A percentile compares a stretch with the other conserved stretches of the same genome.
These are phyloP conservation scores for Nomada ferruginata DNA, from an alignment of 2,888 invertebrate genomes.

Conservation along the genomic window DNA sequence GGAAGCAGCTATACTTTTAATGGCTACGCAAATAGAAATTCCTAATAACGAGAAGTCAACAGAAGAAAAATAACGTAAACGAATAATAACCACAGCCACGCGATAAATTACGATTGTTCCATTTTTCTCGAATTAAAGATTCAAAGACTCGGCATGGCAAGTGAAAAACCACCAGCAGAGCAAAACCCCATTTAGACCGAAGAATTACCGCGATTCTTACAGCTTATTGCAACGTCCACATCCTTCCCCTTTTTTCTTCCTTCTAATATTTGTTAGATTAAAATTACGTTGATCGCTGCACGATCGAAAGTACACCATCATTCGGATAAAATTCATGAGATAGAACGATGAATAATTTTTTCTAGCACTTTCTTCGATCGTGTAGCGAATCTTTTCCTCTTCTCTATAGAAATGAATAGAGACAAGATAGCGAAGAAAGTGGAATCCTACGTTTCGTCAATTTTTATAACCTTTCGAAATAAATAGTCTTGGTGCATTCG, in stretches of 20 bases:
- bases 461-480: not conserved
- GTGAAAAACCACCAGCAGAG: slow-evolving; percentile 49
- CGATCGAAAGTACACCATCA: slow-evolving; percentile 24
- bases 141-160: slow-evolving; percentile 6
- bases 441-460: not conserved
- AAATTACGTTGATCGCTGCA: slow-evolving; percentile 44
- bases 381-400: slow-evolving; percentile 5
- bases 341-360: not conserved
- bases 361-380: slow-evolving; percentile 18
- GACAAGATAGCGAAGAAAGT: slow-evolving; percentile 18
- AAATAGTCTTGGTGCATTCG: not conserved
- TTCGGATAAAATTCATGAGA: not conserved
- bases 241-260: slow-evolving; percentile 20
- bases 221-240: slow-evolving; percentile 55
- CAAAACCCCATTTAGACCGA: slow-evolving; percentile 5
- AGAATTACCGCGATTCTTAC: slow-evolving; percentile 24
- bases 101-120: slow-evolving; percentile 20
- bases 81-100: slow-evolving; percentile 44
- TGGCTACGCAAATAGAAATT: slow-evolving; percentile 16
- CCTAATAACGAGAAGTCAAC: not conserved
- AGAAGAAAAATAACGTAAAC: not conserved
- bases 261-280: slow-evolving; percentile 20
- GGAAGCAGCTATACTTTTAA: slow-evolving; percentile 29
- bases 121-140: not conserved
- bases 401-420: slow-evolving; percentile 41